phyloP scores from a whole-genome alignment of 2,888 invertebrate genomes.

The Cremastinae sp. region DNA sequence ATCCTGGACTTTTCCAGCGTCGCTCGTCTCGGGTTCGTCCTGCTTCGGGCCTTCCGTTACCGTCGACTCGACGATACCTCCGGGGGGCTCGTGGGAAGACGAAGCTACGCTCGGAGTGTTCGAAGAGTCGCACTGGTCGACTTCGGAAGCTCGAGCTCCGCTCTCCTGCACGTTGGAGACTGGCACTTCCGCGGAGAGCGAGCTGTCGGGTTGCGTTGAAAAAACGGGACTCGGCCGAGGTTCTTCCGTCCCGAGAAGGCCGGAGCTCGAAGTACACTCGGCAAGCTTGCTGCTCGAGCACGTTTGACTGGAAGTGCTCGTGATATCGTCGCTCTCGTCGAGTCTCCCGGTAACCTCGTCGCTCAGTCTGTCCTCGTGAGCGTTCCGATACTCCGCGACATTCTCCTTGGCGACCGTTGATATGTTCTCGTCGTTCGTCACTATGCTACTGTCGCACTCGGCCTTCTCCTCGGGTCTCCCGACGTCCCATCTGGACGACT shows the following conservation, averaged over 20 bases:
- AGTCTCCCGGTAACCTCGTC: conserved; percentile 46
- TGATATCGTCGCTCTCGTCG: conserved; percentile 61
- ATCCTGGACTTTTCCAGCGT: conserved; percentile 32
- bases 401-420: conserved; percentile 65
- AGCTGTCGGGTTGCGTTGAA: conserved; percentile 54
- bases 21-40: conserved; percentile 9
- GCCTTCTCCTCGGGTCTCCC: conserved; percentile 75
- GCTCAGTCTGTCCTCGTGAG: conserved; percentile 43
- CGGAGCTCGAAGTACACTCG: conserved; percentile 49
- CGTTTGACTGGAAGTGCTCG: conserved; percentile 61
- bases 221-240: background rate
- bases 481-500: conserved; percentile 81
- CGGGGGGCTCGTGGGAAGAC: conserved; percentile 50
- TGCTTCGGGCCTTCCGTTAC: conserved; percentile 18
- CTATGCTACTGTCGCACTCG: conserved; percentile 72
- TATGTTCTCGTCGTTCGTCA: conserved; percentile 75
- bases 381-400: conserved; percentile 46
- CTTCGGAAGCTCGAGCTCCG: conserved; percentile 41
- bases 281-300: conserved; percentile 32
- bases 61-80: conserved; percentile 44
- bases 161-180: background rate
- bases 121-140: conserved; percentile 69
- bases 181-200: conserved; percentile 23
- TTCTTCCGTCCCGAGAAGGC: background rate
- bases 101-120: conserved; percentile 30